Conservation (phyloP, 2,797 vertebrate genomes). For the Dipus sagitta region DNA sequence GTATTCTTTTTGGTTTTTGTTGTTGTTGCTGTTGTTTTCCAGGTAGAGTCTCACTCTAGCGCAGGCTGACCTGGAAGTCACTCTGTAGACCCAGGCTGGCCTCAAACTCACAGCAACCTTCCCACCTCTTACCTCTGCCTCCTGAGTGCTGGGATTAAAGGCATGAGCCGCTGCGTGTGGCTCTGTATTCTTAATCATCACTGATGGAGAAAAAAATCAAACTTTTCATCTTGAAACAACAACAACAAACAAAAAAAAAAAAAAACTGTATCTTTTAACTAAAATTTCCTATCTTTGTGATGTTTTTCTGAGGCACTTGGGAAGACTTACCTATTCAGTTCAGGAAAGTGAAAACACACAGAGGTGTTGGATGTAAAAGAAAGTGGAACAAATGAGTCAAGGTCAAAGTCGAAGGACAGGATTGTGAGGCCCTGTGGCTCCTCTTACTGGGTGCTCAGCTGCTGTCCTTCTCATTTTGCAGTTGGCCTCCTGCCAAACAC, state of each 20-base stretch:
- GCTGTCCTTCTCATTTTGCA: slow-evolving; percentile 55
- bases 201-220: background rate
- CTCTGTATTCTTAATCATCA: background rate
- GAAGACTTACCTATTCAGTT: slow-evolving; percentile 4
- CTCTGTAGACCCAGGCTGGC: too few species aligned
- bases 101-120: too few species aligned
- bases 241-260: too few species aligned
- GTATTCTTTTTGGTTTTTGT: background rate
- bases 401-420: background rate
- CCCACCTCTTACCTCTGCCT: too few species aligned
- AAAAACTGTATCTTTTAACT: background rate
- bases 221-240: too few species aligned
- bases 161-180: too few species aligned
- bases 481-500: slow-evolving; percentile 40
- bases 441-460: background rate
- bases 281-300: background rate
- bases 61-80: too few species aligned
- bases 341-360: background rate
- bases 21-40: too few species aligned
- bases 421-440: background rate
- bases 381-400: slow-evolving; percentile 31
- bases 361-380: background rate
- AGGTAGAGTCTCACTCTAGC: too few species aligned
- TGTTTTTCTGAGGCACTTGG: slow-evolving; percentile 3
- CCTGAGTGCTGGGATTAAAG: too few species aligned